These are phyloP conservation scores for Enteromius mattozi DNA, from an alignment of 2,797 vertebrate species.

Conservation along the genomic window DNA sequence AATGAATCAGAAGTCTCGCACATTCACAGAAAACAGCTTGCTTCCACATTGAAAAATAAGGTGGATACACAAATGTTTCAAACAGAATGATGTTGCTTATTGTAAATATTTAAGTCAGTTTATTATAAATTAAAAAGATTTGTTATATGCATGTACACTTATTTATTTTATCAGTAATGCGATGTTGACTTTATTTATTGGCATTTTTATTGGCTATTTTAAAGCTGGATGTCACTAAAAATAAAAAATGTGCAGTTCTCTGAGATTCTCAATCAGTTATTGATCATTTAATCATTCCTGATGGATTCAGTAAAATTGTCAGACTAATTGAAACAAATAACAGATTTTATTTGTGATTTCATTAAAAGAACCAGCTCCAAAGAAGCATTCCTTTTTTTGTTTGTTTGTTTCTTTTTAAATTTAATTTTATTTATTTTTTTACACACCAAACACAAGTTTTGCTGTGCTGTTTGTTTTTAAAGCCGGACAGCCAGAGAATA, in stretches of 20 bases:
- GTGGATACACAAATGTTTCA: background rate
- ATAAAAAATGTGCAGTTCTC: background rate
- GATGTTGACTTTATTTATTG: background rate
- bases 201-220: background rate
- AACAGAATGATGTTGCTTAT: background rate
- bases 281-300: background rate
- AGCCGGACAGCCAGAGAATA: background rate
- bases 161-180: background rate
- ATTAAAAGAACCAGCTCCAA: background rate
- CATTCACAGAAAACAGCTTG: background rate
- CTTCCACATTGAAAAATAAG: background rate
- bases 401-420: no score
- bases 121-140: no score
- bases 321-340: background rate
- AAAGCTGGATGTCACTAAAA: background rate
- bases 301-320: background rate
- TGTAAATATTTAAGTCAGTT: no score
- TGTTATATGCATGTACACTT: no score
- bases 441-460: no score
- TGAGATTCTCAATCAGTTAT: background rate
- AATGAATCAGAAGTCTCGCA: background rate
- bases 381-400: background rate
- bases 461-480: background rate
- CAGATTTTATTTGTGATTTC: background rate
- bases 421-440: no score